phyloP scores from a whole-genome alignment of 2,113 vertebrate species.

The Daphoenositta chrysoptera region DNA sequence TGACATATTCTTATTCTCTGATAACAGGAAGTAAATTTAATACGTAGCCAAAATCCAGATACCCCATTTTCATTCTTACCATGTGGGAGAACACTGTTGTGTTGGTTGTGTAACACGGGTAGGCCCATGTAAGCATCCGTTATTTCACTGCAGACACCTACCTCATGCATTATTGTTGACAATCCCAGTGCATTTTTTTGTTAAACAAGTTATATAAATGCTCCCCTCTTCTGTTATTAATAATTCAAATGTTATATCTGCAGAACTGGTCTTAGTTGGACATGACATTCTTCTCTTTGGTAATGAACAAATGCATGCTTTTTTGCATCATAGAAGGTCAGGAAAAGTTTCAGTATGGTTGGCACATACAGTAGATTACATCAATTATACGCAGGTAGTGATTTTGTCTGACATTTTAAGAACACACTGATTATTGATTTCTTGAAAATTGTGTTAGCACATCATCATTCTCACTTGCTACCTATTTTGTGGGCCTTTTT shows the following conservation, averaged over 20 bases:
- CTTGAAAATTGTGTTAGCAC: neutral
- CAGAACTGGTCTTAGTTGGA: neutral
- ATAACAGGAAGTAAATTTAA: neutral
- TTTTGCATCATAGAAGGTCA: neutral
- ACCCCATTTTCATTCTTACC: neutral
- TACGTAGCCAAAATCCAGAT: neutral
- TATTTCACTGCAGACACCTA: neutral
- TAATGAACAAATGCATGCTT: neutral
- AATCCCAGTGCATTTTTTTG: neutral
- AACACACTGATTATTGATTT: neutral
- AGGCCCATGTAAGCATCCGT: neutral
- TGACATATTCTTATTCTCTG: neutral
- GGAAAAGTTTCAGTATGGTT: neutral
- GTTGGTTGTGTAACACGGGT: neutral
- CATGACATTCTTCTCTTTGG: neutral
- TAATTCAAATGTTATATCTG: neutral
- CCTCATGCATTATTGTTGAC: neutral
- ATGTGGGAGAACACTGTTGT: neutral
- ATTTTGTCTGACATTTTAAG: neutral
- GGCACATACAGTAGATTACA: neutral
- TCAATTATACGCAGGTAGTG: neutral
- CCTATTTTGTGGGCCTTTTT: neutral
- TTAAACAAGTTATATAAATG: neutral
- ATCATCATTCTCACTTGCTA: neutral
- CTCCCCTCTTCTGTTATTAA: neutral